Conservation (phyloP, 2,797 vertebrate species). For the Naso thynnoides region DNA sequence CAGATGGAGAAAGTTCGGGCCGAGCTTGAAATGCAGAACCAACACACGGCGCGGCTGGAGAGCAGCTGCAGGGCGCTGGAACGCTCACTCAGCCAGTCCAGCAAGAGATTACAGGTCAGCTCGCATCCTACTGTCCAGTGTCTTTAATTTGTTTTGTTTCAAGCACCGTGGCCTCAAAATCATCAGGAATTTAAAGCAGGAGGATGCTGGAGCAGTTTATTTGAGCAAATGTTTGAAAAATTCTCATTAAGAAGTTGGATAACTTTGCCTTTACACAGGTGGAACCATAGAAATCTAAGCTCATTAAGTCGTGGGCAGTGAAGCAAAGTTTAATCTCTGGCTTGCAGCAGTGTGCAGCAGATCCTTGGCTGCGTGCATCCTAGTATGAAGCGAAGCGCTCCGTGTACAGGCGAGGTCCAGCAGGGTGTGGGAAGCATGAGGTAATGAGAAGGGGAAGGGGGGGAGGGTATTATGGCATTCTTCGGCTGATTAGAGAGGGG, state of each 20-base stretch:
- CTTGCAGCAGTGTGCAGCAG: constrained; percentile 52
- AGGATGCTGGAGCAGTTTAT: constrained; percentile 17
- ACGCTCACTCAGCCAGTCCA: constrained; percentile 91
- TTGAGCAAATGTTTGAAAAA: constrained; percentile 17
- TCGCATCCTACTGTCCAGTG: constrained; percentile 13
- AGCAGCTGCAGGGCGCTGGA: constrained; percentile 93
- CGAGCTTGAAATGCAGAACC: constrained; percentile 91
- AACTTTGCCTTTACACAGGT: constrained; percentile 36
- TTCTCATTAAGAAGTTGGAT: constrained; percentile 22
- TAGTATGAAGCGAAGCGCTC: constrained; percentile 25
- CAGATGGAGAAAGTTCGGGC: constrained; percentile 90
- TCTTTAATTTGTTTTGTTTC: not conserved
- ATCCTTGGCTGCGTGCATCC: constrained; percentile 46
- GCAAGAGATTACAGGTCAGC: constrained; percentile 90
- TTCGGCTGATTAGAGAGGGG: constrained; percentile 69
- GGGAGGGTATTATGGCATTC: constrained; percentile 69
- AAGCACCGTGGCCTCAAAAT: not conserved
- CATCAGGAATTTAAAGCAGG: not conserved
- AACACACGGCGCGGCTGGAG: constrained; percentile 90
- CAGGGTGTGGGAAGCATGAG: constrained; percentile 62
- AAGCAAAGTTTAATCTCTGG: constrained; percentile 62
- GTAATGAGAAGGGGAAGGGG: constrained; percentile 61
- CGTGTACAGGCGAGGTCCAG: constrained; percentile 47
- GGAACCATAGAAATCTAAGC: constrained; percentile 61
- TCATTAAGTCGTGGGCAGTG: constrained; percentile 63